Percentiles rank a stretch among this genome's conserved stretches.
Evolutionary conservation across 2,888 invertebrate species (phyloP).

Genomic region (Hydrotaea diabolus): DNA sequence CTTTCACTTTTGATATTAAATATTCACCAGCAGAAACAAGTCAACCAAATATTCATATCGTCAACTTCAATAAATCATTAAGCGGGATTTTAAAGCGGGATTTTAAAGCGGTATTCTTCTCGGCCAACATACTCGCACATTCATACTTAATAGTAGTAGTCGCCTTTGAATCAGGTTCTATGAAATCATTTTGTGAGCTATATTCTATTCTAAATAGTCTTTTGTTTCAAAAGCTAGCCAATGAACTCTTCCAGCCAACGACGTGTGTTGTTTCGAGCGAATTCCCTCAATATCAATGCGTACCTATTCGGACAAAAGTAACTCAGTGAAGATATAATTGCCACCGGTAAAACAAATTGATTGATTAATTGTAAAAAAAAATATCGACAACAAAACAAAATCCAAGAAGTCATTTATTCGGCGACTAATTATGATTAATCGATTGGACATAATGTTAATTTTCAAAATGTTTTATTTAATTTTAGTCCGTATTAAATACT

Average conservation of each 20-base stretch:
- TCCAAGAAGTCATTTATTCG: neutral
- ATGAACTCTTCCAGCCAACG: neutral
- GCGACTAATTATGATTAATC: slow-evolving; percentile 9
- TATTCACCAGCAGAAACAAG: neutral
- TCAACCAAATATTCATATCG: neutral
- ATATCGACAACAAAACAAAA: neutral
- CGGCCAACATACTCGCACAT: no score
- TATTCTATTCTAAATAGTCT: neutral
- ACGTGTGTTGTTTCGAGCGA: neutral
- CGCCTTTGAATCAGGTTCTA: neutral
- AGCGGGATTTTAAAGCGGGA: neutral
- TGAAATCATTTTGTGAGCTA: neutral
- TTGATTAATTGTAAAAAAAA: slow-evolving; percentile 10
- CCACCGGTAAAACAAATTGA: neutral
- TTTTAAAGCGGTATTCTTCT: neutral
- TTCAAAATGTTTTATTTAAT: neutral
- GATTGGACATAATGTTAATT: neutral
- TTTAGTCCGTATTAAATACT: neutral
- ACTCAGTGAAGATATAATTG: neutral
- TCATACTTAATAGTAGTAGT: no score
- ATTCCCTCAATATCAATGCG: neutral
- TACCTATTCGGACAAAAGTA: neutral
- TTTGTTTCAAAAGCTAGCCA: neutral
- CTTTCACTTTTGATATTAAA: slow-evolving; percentile 25
- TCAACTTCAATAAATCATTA: neutral